Base-by-base conservation (phyloP, 2,888 invertebrate species). In the Tetramorium bicarinatum region DNA sequence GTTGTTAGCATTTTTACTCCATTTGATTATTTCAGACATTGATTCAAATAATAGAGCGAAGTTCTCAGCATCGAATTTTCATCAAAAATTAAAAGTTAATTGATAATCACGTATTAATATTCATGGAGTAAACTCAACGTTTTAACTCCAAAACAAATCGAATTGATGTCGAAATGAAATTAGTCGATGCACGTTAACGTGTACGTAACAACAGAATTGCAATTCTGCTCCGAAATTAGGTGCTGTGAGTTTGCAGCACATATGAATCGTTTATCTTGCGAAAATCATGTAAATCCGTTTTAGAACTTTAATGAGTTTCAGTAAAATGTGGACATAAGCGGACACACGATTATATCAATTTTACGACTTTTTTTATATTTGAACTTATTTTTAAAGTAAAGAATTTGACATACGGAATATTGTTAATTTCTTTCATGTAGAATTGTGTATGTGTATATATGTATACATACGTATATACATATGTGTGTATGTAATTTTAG, bases 61-160 rank as follows among this genome's bases (percentile, higher is more conserved):
- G 21, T 76, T 47, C 41, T 38, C 21, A 49, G 38, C 47, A 8
- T 38, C 18, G 4, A 72, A n/a, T 72, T 72, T 80, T 59, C 72
- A 72, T 79, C 34, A 79, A 79, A 79, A 79, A 79, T 80, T 61
- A 72, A 25, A 72, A 80, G 18, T 72, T 80, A 80, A 80, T 80
- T 80, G 79, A 80, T 80, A 72, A 80, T 80, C 38, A 13, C 21
- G 21, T 21, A 59, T 72, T 72, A 80, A 80, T 80, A 72, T 80
- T 80, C 72, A 72, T 61, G n/a, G 18, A 44, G 13, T 59, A 38
- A 47, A 72, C 13, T 34, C 59, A 59, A 80, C 25, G 13, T 47
- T 80, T 80, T 61, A 72, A 59, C 79, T 80, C 29, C 47, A 38
- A 80, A 80, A 72, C 79, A 59, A 80, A 80, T 80, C 38, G 47